These are phyloP conservation scores for Bungarus multicinctus DNA, from an alignment of 2,113 vertebrate genomes.

Conservation along the genomic window DNA sequence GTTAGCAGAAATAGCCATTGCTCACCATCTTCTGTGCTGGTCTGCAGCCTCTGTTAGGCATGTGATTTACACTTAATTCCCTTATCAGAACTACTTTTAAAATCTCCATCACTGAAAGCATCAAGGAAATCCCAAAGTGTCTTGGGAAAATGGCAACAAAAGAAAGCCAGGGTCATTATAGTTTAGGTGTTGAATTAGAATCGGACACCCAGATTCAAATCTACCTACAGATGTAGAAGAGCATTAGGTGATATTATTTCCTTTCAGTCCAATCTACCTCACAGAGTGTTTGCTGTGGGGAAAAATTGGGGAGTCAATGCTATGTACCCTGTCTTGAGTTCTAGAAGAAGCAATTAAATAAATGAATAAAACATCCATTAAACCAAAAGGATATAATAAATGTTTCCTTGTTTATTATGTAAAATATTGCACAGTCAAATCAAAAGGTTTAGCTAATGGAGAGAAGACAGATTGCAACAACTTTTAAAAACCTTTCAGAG, in stretches of 20 bases:
- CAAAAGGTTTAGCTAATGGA: not conserved
- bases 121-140: not conserved
- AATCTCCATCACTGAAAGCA: not conserved
- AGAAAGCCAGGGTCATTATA: not conserved
- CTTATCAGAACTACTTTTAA: not conserved
- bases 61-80: not conserved
- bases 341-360: not conserved
- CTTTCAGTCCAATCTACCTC: not conserved
- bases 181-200: not conserved
- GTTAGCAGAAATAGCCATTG: not conserved
- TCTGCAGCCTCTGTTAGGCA: not conserved
- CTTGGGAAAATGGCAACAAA: not conserved
- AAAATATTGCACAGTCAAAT: not conserved
- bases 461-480: not conserved
- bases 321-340: not conserved
- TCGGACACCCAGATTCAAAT: not conserved
- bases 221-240: not conserved
- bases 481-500: not conserved
- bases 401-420: not conserved
- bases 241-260: not conserved
- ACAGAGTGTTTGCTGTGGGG: not conserved
- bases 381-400: not conserved
- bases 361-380: not conserved
- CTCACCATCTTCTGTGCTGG: not conserved
- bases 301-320: not conserved